Percentiles rank a stretch among this genome's conserved stretches.
Evolutionary conservation across 2,113 vertebrate species (phyloP).

Genomic region (Nothobranchius furzeri): DNA sequence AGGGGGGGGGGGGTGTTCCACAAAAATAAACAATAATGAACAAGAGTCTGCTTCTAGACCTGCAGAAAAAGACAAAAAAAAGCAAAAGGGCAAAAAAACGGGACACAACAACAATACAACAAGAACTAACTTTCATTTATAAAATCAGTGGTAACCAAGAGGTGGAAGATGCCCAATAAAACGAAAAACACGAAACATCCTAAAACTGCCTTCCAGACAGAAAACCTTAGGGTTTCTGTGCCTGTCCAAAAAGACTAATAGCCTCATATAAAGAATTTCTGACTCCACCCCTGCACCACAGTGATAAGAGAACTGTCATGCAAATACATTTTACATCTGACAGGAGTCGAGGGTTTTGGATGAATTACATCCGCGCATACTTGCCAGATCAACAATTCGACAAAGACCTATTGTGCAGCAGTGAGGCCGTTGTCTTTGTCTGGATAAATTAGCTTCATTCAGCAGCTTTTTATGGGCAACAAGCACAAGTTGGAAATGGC

Average conservation of each 20-base stretch:
- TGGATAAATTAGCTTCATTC: conserved; percentile 2
- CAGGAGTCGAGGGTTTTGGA: background rate
- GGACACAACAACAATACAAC: too few species aligned
- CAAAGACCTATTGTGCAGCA: background rate
- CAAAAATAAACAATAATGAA: too few species aligned
- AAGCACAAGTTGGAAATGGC: background rate
- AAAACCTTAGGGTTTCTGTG: background rate
- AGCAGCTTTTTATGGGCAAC: background rate
- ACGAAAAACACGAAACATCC: too few species aligned
- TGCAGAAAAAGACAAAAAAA: too few species aligned
- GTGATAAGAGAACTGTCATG: background rate
- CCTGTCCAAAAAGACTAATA: background rate
- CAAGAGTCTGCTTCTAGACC: too few species aligned
- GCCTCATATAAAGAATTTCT: background rate
- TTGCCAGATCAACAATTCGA: conserved; percentile 7
- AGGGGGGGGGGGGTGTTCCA: too few species aligned
- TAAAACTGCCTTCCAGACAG: too few species aligned
- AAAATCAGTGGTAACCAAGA: too few species aligned
- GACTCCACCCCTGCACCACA: background rate
- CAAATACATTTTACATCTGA: background rate
- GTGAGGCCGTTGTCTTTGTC: background rate
- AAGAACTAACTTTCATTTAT: too few species aligned
- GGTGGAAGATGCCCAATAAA: too few species aligned
- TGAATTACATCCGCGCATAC: background rate
- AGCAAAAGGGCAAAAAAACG: too few species aligned